Conservation (phyloP, 1,140 invertebrate genomes). For the Venturia canescens region DNA sequence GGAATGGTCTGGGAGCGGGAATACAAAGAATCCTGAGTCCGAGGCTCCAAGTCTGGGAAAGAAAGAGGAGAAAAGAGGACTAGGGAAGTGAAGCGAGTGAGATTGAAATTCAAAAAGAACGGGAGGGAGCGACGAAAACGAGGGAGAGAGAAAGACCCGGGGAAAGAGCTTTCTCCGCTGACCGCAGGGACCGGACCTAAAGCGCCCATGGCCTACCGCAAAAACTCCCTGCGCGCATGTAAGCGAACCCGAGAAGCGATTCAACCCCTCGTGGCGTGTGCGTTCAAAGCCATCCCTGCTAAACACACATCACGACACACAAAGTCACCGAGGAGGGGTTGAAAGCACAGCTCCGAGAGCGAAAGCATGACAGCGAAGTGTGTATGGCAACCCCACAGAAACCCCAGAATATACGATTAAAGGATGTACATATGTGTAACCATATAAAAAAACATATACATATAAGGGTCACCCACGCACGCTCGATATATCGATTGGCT, state of each 20-base stretch:
- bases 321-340: background rate
- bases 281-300: background rate
- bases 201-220: conserved; percentile 72
- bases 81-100: background rate
- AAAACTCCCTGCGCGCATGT: conserved; percentile 58
- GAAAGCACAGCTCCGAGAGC: background rate
- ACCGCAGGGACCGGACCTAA: conserved; percentile 48
- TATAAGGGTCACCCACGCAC: conserved; percentile 49
- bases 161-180: conserved; percentile 39
- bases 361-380: background rate
- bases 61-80: background rate
- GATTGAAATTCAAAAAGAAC: background rate
- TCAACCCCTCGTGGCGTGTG: conserved; percentile 55
- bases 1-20: background rate
- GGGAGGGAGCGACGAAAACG: background rate
- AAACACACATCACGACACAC: background rate
- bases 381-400: background rate
- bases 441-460: background rate
- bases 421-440: conserved; percentile 10
- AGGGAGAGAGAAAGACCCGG: background rate
- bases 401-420: conserved; percentile 7
- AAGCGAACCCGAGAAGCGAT: conserved; percentile 57
- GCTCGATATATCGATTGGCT: conserved; percentile 74
- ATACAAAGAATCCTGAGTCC: background rate
- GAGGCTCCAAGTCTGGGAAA: background rate